phyloP scores from a whole-genome alignment of 2,113 vertebrate species.

The Tachuris rubrigastra region DNA sequence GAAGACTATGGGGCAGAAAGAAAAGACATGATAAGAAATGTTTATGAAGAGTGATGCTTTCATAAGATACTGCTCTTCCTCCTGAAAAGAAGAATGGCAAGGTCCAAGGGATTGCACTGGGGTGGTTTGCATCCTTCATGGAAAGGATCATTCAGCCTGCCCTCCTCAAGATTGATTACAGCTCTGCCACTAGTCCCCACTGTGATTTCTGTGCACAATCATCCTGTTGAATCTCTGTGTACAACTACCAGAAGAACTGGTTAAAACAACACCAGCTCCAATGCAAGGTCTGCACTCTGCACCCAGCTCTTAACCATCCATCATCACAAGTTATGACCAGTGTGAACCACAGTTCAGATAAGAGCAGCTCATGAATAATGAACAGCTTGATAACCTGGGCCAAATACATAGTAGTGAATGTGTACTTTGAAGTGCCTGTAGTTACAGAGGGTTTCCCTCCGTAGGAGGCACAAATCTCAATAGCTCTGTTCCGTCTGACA shows the following conservation, averaged over 20 bases:
- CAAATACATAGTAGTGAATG: background rate
- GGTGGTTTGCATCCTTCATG: background rate
- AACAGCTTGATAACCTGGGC: background rate
- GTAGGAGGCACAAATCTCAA: background rate
- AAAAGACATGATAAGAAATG: background rate
- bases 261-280: background rate
- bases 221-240: background rate
- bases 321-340: background rate
- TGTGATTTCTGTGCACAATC: background rate
- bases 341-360: background rate
- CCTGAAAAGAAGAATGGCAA: background rate
- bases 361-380: conserved; percentile 4
- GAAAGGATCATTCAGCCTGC: background rate
- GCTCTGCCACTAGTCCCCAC: background rate
- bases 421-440: background rate
- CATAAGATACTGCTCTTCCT: background rate
- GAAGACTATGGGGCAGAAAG: background rate
- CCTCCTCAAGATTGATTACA: background rate
- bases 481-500: background rate
- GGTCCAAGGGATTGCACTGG: background rate
- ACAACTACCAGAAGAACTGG: background rate
- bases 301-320: background rate
- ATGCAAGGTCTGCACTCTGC: background rate
- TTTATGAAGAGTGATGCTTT: background rate
- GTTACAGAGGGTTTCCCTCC: background rate